phyloP scores from a whole-genome alignment of 2,113 vertebrate genomes.

The Mixornis gularis region DNA sequence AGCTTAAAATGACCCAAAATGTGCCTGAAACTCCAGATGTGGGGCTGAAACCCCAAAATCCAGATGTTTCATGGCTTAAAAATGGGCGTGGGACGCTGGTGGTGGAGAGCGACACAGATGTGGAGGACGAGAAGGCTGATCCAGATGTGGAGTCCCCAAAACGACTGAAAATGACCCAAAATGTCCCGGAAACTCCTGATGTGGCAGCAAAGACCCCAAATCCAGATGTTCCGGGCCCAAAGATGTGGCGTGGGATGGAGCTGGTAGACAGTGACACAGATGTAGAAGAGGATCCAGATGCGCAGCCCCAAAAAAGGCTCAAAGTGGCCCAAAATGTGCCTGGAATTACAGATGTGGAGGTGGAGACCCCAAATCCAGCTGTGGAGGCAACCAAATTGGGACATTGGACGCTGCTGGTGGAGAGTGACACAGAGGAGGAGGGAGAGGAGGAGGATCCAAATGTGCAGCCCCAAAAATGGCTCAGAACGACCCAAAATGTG shows the following conservation, averaged over 20 bases:
- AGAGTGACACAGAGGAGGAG: neutral
- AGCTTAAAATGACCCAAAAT: fast-evolving
- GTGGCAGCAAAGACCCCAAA: fast-evolving
- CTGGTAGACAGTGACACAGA: neutral
- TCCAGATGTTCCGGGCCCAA: fast-evolving
- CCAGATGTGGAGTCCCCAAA: neutral
- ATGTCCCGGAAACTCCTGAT: fast-evolving
- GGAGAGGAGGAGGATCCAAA: neutral
- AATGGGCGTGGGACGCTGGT: fast-evolving
- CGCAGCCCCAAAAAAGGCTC: fast-evolving
- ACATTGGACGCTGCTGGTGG: neutral
- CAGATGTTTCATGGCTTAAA: neutral
- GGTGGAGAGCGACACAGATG: neutral
- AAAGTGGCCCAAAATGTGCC: fast-evolving
- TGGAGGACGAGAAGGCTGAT: neutral
- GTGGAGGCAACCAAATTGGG: fast-evolving
- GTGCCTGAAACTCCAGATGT: neutral
- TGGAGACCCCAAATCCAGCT: neutral
- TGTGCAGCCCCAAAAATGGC: fast-evolving
- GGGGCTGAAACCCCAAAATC: fast-evolving
- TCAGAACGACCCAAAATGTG: fast-evolving
- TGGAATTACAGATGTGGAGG: neutral
- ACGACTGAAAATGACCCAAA: fast-evolving
- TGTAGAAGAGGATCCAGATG: neutral
- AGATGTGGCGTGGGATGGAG: fast-evolving